phyloP scores from a whole-genome alignment of 1,140 invertebrate species.

The Telenomus remus region DNA sequence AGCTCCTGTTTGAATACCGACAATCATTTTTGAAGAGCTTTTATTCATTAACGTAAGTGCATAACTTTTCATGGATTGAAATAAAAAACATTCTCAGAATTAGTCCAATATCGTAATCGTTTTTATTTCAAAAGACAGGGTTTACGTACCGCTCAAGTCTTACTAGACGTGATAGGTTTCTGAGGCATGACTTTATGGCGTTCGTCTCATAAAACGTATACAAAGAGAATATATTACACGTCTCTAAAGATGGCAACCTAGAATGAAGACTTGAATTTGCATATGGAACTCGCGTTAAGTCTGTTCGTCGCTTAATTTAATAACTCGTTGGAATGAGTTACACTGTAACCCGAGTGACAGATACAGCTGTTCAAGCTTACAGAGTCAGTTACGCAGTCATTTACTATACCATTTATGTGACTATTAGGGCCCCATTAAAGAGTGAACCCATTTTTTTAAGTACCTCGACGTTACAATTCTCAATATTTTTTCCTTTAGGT shows the following conservation, averaged over 20 bases:
- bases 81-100: too few relatives aligned
- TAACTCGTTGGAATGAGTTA: conserved; percentile 60
- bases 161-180: conserved; percentile 30
- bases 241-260: conserved; percentile 55
- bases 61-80: too few relatives aligned
- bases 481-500: conserved; percentile 26
- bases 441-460: conserved; percentile 33
- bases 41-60: too few relatives aligned
- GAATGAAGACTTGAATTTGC: conserved; percentile 70
- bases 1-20: conserved; percentile 27
- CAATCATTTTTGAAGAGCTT: conserved; percentile 21
- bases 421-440: conserved; percentile 26
- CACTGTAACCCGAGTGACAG: conserved; percentile 45
- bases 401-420: conserved; percentile 38
- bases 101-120: too few relatives aligned
- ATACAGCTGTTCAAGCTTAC: conserved; percentile 51
- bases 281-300: conserved; percentile 73
- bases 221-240: conserved; percentile 71
- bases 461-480: conserved; percentile 34
- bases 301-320: conserved; percentile 73
- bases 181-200: conserved; percentile 64
- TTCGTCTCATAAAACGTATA: conserved; percentile 70
- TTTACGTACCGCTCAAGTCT: conserved; percentile 9
- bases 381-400: conserved; percentile 17
- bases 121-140: too few relatives aligned